Evolutionary conservation across 1,140 invertebrate genomes (phyloP).

Genomic region (Sitodiplosis mosellana): DNA sequence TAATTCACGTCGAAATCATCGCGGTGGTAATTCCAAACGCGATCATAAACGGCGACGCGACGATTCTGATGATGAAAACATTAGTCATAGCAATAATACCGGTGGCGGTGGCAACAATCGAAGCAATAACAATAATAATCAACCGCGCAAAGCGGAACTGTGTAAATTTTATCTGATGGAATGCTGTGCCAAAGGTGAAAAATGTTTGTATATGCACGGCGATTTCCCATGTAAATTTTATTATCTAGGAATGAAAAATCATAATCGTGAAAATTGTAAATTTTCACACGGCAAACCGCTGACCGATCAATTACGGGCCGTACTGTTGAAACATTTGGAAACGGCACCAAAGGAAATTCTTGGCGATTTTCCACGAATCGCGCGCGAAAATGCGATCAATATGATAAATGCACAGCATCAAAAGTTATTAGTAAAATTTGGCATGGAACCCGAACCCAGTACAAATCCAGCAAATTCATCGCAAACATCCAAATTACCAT

Average conservation of each 20-base stretch:
- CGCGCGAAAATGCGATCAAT: constrained; percentile 48
- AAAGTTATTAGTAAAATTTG: constrained; percentile 36
- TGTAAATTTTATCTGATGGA: constrained; percentile 96
- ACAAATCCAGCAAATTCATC: not conserved
- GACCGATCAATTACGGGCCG: constrained; percentile 44
- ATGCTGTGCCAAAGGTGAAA: constrained; percentile 86
- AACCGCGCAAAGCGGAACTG: constrained; percentile 75
- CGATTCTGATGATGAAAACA: not conserved
- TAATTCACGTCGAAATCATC: constrained; percentile 1
- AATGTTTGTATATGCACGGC: constrained; percentile 91
- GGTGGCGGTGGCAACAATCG: constrained; percentile 32
- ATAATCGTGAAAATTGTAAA: constrained; percentile 65
- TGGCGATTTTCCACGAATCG: constrained; percentile 66
- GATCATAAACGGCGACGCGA: constrained; percentile 13
- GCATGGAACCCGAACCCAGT: constrained; percentile 5
- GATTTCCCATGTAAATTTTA: constrained; percentile 97
- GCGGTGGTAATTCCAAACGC: constrained; percentile 9
- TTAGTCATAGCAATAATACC: not conserved
- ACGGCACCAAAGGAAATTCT: constrained; percentile 78
- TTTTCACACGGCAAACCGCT: constrained; percentile 80
- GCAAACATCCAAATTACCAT: constrained; percentile 12
- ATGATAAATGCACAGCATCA: constrained; percentile 52
- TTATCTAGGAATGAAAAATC: constrained; percentile 78
- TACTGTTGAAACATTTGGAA: constrained; percentile 68
- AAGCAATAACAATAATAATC: constrained; percentile 63